A percentile compares a stretch with the other conserved stretches of the same genome.
Conservation (phyloP, 2,113 vertebrate genomes). For the Rhineura floridana region DNA sequence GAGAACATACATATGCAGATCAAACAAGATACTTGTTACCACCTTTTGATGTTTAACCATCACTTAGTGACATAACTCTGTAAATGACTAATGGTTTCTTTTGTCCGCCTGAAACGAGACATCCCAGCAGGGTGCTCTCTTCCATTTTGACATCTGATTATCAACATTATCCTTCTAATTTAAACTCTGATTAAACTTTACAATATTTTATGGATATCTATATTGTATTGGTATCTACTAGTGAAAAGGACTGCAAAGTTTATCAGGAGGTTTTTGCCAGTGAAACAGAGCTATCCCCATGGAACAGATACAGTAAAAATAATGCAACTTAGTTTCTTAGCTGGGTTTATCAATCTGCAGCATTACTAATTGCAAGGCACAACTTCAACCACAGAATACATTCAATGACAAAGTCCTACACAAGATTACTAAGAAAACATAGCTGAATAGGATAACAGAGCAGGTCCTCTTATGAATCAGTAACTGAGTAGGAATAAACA, state of each 20-base stretch:
- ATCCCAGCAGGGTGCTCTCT: background rate
- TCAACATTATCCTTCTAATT: background rate
- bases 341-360: background rate
- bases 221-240: too few species aligned
- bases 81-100: background rate
- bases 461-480: too few species aligned
- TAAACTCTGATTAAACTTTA: background rate
- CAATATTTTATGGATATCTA: background rate
- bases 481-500: background rate
- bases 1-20: constrained; percentile 32
- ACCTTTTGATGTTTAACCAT: constrained; percentile 24
- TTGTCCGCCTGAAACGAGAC: constrained; percentile 20
- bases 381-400: background rate
- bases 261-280: background rate
- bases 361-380: background rate
- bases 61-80: background rate
- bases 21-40: constrained; percentile 10
- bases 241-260: too few species aligned
- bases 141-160: background rate
- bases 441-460: too few species aligned
- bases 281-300: background rate
- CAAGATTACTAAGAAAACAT: background rate
- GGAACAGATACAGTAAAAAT: background rate
- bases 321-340: background rate
- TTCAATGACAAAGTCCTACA: background rate